These are phyloP conservation scores for Diachrysia chrysitis DNA, from an alignment of 2,888 invertebrate genomes.

Conservation along the genomic window DNA sequence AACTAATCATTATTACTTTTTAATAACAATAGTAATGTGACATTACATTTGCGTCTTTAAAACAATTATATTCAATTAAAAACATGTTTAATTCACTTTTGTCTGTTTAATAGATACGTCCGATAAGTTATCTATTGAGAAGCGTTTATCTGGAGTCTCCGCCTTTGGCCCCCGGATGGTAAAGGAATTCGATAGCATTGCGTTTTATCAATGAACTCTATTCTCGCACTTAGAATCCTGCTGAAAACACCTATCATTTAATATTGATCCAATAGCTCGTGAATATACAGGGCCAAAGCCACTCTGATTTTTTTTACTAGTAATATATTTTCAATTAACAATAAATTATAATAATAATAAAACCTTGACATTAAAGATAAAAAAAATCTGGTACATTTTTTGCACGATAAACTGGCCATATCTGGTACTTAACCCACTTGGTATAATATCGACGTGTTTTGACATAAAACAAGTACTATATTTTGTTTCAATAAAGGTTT, in stretches of 20 bases:
- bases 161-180: constrained; percentile 33
- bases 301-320: not conserved
- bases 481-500: constrained; percentile 23
- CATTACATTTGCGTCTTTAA: not conserved
- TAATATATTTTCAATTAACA: constrained; percentile 3
- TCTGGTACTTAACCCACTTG: constrained; percentile 6
- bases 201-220: constrained; percentile 35
- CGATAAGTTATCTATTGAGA: constrained; percentile 31
- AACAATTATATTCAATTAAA: constrained; percentile 9
- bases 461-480: constrained; percentile 15
- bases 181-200: constrained; percentile 37
- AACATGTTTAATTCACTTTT: constrained; percentile 29
- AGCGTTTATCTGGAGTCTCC: constrained; percentile 22
- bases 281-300: not conserved
- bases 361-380: constrained; percentile 1
- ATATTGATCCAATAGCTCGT: not conserved
- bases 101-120: constrained; percentile 17
- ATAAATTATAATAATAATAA: not conserved
- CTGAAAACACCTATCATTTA: not conserved
- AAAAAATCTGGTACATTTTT: constrained; percentile 5
- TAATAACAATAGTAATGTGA: not conserved
- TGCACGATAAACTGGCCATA: constrained; percentile 11
- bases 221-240: not conserved
- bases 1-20: not conserved
- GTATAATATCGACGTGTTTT: constrained; percentile 33